Evolutionary conservation across 92 coral and sea anemone species (phyloP), one percentile per base, ranked within the genome.

Genomic region (Hydrozoanthus gracilis): DNA sequence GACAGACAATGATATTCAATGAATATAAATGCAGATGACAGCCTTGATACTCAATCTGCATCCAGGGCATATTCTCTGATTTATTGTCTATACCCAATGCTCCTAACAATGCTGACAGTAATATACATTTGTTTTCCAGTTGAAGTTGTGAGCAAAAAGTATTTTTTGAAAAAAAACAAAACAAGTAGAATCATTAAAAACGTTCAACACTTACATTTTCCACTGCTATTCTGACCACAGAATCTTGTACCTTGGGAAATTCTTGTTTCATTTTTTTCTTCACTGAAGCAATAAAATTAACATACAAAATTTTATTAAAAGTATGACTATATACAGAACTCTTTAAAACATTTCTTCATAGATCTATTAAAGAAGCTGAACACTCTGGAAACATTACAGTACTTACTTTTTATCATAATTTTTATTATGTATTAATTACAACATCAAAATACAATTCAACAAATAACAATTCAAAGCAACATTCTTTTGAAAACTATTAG

Each of bases 171-270:
- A 14, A 20, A 8, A 7, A 71, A 70, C 51, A 70, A 60, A 27
- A 27, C 39, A 0, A 27, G 39, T 27, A 27, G 39, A 27, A 27
- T 27, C 39, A 27, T 50, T 44, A 54, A 20, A 27, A 68, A 12
- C n/a, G 45, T 7, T 8, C 17, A 48, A 46, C 64, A 88, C 95
- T 90, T 79, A 92, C 96, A 77, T 49, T 58, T 35, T 90, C 92
- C 14, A 93, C 61, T 14, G 94, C 83, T 70, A 93, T 89, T 54
- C 73, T 86, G 50, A 93, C 86, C 20, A 93, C 94, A 83, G 71
- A 77, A 16, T 86, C 96, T 68, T 78, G 84, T 62, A 84, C 82
- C 48, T 54, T 87, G 56, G 94, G 96, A 66, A 88, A 93, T 86
- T 91, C 87, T 20, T 75, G 76, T 44, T 73, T 83, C 89, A 93